These are phyloP conservation scores for Chloropsis hardwickii DNA, from an alignment of 2,113 vertebrate species.

Conservation along the genomic window DNA sequence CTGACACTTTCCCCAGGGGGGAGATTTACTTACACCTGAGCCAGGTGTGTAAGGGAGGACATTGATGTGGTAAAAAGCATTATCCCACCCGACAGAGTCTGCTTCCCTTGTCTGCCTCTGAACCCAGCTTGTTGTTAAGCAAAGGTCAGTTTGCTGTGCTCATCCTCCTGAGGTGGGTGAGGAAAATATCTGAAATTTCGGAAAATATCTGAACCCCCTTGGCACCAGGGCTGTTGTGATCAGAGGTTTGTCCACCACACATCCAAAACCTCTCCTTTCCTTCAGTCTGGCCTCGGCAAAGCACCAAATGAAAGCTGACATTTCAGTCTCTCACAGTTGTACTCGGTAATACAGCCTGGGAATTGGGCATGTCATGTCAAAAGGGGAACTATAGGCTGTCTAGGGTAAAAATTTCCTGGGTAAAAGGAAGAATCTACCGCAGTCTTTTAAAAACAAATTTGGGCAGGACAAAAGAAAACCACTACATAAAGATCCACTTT, in stretches of 20 bases:
- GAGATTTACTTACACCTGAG: not conserved
- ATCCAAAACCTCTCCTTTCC: not conserved
- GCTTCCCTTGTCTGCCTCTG: not conserved
- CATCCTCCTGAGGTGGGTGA: not conserved
- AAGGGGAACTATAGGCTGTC: not conserved
- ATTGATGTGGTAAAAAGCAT: not conserved
- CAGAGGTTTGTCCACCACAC: not conserved
- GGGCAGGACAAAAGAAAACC: not conserved
- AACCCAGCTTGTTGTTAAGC: not conserved
- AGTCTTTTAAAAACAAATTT: not conserved
- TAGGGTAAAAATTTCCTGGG: not conserved
- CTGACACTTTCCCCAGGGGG: not conserved
- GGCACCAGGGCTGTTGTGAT: accelerated
- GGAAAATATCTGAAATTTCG: not conserved
- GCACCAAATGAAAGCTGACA: not conserved
- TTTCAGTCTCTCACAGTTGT: not conserved
- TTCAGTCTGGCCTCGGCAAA: not conserved
- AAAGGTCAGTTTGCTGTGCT: not conserved
- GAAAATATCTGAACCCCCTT: not conserved
- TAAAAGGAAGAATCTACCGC: not conserved
- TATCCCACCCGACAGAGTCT: not conserved
- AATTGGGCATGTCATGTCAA: too few relatives aligned
- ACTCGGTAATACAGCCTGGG: not conserved
- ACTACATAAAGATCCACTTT: not conserved
- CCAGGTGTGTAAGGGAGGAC: not conserved